These are phyloP conservation scores for Falcunculus frontatus DNA, from an alignment of 2,113 vertebrate genomes.

Conservation along the genomic window DNA sequence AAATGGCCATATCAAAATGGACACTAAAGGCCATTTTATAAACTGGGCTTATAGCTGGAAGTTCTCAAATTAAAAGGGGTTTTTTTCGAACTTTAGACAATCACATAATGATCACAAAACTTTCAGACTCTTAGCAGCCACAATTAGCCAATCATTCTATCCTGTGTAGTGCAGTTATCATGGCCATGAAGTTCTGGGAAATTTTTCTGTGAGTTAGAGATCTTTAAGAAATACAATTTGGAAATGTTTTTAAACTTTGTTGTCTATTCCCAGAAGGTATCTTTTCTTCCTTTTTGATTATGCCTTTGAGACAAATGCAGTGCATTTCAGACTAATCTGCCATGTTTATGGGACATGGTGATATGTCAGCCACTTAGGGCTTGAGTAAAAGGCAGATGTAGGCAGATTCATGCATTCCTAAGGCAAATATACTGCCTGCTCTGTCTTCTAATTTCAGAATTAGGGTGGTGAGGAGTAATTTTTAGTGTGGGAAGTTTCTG, in stretches of 20 bases:
- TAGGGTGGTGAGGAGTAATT: not conserved
- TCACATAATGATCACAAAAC: not conserved
- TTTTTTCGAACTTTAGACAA: not conserved
- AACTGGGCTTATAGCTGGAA: not conserved
- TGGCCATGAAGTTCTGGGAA: not conserved
- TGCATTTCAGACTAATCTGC: not conserved
- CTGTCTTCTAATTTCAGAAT: not conserved
- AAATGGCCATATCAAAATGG: not conserved
- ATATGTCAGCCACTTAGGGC: not conserved
- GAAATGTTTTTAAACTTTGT: not conserved
- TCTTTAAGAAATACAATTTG: not conserved
- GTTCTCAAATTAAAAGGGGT: not conserved
- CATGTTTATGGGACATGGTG: not conserved
- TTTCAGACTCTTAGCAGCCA: not conserved
- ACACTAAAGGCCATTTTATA: not conserved
- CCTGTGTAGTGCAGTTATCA: not conserved
- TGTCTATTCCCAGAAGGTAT: not conserved
- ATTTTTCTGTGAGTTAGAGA: not conserved
- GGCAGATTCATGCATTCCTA: not conserved
- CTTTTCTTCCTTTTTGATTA: not conserved
- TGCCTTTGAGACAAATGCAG: not conserved
- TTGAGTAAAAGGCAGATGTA: not conserved
- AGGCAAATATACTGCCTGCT: not conserved
- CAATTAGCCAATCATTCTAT: not conserved
- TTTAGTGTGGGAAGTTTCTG: constrained; percentile 3